A percentile compares a stretch with the other conserved stretches of the same genome.
phyloP scores from a whole-genome alignment of 1,140 invertebrate genomes.

The Aphelenchoides avenae region DNA sequence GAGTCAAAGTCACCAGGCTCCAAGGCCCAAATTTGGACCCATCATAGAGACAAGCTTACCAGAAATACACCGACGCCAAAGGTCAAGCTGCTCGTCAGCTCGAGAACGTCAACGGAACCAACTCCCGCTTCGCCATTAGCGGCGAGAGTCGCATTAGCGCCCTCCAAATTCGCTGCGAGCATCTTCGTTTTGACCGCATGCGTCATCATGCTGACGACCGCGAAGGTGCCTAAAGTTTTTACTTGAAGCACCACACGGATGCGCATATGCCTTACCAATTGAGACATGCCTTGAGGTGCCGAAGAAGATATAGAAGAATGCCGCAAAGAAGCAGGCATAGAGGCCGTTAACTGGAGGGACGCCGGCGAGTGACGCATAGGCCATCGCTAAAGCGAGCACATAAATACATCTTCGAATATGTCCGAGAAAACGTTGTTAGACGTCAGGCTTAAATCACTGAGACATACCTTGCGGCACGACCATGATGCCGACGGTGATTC shows the following conservation, averaged over 20 bases:
- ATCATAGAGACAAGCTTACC: constrained; percentile 32
- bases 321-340: constrained; percentile 62
- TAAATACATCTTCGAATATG: not conserved
- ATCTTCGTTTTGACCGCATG: constrained; percentile 31
- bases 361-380: constrained; percentile 60
- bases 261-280: constrained; percentile 60
- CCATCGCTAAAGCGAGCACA: constrained; percentile 55
- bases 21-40: constrained; percentile 7
- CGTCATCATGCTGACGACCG: constrained; percentile 57
- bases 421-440: too few species aligned
- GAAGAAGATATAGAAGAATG: constrained; percentile 62
- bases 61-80: constrained; percentile 50
- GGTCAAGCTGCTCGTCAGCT: constrained; percentile 50
- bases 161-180: constrained; percentile 5
- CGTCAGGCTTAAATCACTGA: constrained; percentile 4
- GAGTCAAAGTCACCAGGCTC: constrained; percentile 7
- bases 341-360: constrained; percentile 62
- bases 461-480: constrained; percentile 61
- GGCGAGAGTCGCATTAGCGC: too few species aligned
- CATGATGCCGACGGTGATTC: constrained; percentile 61
- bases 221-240: constrained; percentile 49
- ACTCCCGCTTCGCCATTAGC: too few species aligned
- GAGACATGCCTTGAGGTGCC: constrained; percentile 62
- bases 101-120: constrained; percentile 13
- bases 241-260: too few species aligned